A percentile compares a stretch with the other conserved stretches of the same genome.
Evolutionary conservation across 2,113 vertebrate genomes (phyloP).

Genomic region (Pseudopodoces humilis): DNA sequence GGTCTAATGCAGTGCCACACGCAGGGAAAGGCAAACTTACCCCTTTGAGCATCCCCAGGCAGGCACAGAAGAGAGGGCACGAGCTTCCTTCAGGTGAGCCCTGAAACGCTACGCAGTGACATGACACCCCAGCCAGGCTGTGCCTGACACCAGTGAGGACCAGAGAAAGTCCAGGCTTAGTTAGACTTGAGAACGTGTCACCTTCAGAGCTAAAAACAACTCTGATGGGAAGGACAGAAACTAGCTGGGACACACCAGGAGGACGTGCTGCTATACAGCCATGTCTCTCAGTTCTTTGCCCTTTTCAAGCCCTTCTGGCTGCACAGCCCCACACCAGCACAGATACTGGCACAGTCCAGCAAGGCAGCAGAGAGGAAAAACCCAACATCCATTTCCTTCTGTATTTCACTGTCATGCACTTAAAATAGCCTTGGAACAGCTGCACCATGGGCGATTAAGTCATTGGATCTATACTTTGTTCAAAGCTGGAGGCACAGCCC

Average conservation of each 20-base stretch:
- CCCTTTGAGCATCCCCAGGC: not conserved
- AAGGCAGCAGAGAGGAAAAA: not conserved
- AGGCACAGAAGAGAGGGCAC: fast-evolving
- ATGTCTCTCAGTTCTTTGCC: not conserved
- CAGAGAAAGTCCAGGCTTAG: not conserved
- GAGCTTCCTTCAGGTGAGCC: not conserved
- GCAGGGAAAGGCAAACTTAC: not conserved
- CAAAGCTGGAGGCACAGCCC: not conserved
- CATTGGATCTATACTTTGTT: not conserved
- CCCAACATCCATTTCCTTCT: constrained; percentile 10
- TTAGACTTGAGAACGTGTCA: fast-evolving
- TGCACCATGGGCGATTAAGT: not conserved
- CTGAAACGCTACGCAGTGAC: fast-evolving
- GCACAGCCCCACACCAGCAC: not conserved
- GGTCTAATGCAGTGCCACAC: not conserved
- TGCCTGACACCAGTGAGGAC: fast-evolving
- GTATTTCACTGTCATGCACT: not conserved
- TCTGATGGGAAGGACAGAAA: not conserved
- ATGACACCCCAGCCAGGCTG: fast-evolving
- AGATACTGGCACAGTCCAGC: not conserved
- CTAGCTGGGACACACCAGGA: not conserved
- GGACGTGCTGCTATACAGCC: fast-evolving
- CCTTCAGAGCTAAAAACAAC: not conserved
- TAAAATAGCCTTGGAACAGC: constrained; percentile 33
- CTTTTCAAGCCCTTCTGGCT: not conserved